These are phyloP conservation scores for Clostera curtula DNA, from an alignment of 2,888 invertebrate species.

Conservation along the genomic window DNA sequence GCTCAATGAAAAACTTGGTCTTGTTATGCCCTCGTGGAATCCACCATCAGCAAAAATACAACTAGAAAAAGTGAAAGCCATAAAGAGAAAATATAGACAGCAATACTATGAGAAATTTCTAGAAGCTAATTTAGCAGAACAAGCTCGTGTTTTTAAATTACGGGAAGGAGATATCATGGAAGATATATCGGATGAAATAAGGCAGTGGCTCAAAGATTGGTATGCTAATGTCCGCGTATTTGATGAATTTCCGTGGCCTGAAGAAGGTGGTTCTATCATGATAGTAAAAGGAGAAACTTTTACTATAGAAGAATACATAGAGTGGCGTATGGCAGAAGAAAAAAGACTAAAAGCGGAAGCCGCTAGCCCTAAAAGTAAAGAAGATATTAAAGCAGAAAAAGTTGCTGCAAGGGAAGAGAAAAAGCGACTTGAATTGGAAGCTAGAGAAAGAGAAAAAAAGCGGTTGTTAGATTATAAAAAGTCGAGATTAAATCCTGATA, in stretches of 20 bases:
- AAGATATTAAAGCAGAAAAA: slow-evolving; percentile 64
- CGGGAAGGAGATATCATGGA: slow-evolving; percentile 79
- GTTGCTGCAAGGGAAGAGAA: slow-evolving; percentile 52
- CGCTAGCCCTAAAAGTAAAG: slow-evolving; percentile 46
- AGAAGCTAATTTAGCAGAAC: slow-evolving; percentile 61
- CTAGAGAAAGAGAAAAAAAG: slow-evolving; percentile 46
- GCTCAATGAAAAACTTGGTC: slow-evolving; percentile 67
- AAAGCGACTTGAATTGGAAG: slow-evolving; percentile 43
- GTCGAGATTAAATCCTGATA: slow-evolving; percentile 59
- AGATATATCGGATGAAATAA: slow-evolving; percentile 83
- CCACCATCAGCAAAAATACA: slow-evolving; percentile 59
- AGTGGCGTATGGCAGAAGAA: slow-evolving; percentile 45
- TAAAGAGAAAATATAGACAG: slow-evolving; percentile 57
- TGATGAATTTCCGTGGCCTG: slow-evolving; percentile 82
- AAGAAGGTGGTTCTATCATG: slow-evolving; percentile 80
- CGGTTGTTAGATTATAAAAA: slow-evolving; percentile 58
- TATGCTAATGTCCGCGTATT: slow-evolving; percentile 72
- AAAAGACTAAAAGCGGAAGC: slow-evolving; percentile 51
- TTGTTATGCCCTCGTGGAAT: slow-evolving; percentile 70
- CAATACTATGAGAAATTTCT: slow-evolving; percentile 60
- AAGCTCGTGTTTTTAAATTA: slow-evolving; percentile 60
- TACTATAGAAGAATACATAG: slow-evolving; percentile 75
- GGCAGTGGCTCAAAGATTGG: slow-evolving; percentile 83
- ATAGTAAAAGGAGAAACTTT: slow-evolving; percentile 75
- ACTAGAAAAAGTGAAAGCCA: slow-evolving; percentile 58